Conservation (phyloP, 2,113 vertebrate species). For the Plectropomus leopardus region DNA sequence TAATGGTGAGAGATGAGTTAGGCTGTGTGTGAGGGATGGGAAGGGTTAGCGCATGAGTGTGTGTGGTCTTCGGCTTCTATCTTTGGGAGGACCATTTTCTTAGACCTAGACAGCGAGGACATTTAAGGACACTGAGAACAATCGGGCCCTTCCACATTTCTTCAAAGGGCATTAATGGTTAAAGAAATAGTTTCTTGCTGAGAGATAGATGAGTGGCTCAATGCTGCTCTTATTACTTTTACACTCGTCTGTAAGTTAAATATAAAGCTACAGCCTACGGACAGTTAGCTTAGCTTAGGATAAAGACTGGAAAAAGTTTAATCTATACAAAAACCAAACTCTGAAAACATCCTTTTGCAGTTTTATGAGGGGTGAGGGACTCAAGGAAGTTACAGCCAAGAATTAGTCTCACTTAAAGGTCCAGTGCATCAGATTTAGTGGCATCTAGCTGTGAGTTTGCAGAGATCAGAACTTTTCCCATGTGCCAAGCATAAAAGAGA, state of each 20-base stretch:
- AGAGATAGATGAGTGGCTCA: slow-evolving; percentile 1
- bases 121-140: not conserved
- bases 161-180: not conserved
- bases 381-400: not conserved
- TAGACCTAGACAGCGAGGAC: not conserved
- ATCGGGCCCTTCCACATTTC: not conserved
- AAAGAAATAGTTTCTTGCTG: not conserved
- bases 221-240: not conserved
- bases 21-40: not conserved
- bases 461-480: no score
- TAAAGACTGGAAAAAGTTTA: not conserved
- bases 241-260: not conserved
- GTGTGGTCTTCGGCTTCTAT: slow-evolving; percentile 6
- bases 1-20: slow-evolving; percentile 57
- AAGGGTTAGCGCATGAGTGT: not conserved
- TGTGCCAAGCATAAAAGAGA: no score
- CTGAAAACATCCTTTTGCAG: not conserved
- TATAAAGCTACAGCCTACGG: not conserved
- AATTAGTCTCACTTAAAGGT: no score
- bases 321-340: not conserved
- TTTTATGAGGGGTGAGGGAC: not conserved
- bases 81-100: slow-evolving; percentile 9
- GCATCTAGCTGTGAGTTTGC: no score
- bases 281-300: not conserved
- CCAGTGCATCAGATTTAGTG: no score